These are phyloP conservation scores for Patella pellucida DNA, from an alignment of 2,888 invertebrate genomes.

Conservation along the genomic window DNA sequence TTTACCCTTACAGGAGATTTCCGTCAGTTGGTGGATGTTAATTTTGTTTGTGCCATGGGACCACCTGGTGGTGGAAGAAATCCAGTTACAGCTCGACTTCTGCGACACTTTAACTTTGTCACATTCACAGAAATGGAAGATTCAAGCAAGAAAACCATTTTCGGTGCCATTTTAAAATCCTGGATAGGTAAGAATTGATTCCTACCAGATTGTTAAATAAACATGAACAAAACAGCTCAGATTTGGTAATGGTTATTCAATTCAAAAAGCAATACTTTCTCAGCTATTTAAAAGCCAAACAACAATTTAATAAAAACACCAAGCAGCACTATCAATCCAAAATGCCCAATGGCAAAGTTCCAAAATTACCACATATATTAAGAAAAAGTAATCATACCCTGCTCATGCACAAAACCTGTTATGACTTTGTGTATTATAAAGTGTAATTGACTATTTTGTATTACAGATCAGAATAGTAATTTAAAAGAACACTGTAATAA, in stretches of 20 bases:
- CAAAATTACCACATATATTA: no score
- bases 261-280: no score
- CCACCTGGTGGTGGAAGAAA: conserved; percentile 86
- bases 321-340: no score
- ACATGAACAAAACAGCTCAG: no score
- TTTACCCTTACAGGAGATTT: conserved; percentile 74
- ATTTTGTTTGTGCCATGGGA: conserved; percentile 83
- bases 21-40: conserved; percentile 79
- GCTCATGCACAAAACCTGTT: no score
- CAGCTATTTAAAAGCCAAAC: no score
- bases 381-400: no score
- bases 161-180: conserved; percentile 80
- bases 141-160: conserved; percentile 79
- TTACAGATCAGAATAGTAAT: conserved; percentile 42
- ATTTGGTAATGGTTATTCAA: no score
- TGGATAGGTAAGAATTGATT: conserved; percentile 75
- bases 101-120: conserved; percentile 84
- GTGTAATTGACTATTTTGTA: background rate
- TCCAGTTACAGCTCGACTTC: conserved; percentile 81
- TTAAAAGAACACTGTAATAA: conserved; percentile 47
- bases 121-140: conserved; percentile 86
- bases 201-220: no score
- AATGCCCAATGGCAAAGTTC: no score
- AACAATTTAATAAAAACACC: no score
- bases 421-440: no score